phyloP scores from a whole-genome alignment of 2,888 invertebrate genomes.

The Drosophila limbata region DNA sequence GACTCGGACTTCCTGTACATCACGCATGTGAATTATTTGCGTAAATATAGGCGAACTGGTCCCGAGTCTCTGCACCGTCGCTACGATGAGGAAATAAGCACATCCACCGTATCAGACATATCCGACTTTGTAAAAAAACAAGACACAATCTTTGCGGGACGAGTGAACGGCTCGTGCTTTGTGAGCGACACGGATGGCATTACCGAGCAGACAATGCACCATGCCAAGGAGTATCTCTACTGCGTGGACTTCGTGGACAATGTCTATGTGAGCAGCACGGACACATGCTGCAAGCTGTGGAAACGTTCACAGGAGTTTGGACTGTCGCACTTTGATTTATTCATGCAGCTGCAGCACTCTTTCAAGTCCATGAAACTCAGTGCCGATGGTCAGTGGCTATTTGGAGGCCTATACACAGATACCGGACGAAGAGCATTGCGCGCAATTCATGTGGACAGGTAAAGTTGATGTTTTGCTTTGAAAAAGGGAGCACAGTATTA shows the following conservation, averaged over 20 bases:
- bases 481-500: background rate
- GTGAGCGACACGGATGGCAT: constrained; percentile 70
- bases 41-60: constrained; percentile 75
- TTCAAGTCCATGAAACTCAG: constrained; percentile 81
- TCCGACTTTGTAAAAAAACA: constrained; percentile 79
- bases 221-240: constrained; percentile 75
- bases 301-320: constrained; percentile 80
- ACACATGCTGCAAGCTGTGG: constrained; percentile 81
- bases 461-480: constrained; percentile 5
- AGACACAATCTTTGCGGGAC: constrained; percentile 82
- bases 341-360: constrained; percentile 65
- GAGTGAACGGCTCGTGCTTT: constrained; percentile 80
- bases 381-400: constrained; percentile 71
- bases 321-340: constrained; percentile 76
- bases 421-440: constrained; percentile 71
- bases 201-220: constrained; percentile 81
- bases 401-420: constrained; percentile 82
- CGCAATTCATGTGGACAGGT: constrained; percentile 84
- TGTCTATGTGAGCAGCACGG: constrained; percentile 78
- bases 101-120: constrained; percentile 76
- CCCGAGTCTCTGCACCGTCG: constrained; percentile 82
- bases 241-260: constrained; percentile 82
- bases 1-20: constrained; percentile 86
- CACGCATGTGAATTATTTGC: constrained; percentile 85
- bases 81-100: constrained; percentile 71